phyloP scores from a whole-genome alignment of 2,113 vertebrate genomes.

The Pavo muticus region DNA sequence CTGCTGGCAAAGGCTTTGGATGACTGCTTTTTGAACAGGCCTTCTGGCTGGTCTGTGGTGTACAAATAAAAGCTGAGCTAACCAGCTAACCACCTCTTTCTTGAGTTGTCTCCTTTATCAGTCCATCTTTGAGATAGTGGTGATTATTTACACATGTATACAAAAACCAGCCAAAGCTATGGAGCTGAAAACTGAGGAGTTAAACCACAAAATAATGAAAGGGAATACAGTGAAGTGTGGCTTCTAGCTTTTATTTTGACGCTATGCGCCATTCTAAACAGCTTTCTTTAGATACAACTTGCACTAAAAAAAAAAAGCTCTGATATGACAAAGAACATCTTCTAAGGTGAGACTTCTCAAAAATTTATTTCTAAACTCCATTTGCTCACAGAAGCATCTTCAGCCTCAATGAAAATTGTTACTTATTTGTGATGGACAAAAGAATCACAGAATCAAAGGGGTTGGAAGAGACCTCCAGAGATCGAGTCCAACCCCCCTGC shows the following conservation, averaged over 20 bases:
- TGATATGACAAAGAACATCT: not conserved
- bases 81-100: not conserved
- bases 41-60: not conserved
- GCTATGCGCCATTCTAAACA: not conserved
- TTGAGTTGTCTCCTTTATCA: not conserved
- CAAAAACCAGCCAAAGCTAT: not conserved
- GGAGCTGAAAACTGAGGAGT: not conserved
- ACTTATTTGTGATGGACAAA: not conserved
- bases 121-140: not conserved
- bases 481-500: no score
- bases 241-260: not conserved
- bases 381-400: not conserved
- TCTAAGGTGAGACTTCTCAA: not conserved
- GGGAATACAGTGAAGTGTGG: rapidly evolving
- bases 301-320: not conserved
- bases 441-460: no score
- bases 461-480: no score
- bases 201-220: not conserved
- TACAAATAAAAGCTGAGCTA: not conserved
- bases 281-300: not conserved
- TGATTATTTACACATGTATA: not conserved
- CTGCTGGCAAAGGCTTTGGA: not conserved
- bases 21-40: not conserved
- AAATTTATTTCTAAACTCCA: not conserved
- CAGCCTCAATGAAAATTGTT: not conserved